phyloP scores from a whole-genome alignment of 2,888 invertebrate species.

The Neria commutata region DNA sequence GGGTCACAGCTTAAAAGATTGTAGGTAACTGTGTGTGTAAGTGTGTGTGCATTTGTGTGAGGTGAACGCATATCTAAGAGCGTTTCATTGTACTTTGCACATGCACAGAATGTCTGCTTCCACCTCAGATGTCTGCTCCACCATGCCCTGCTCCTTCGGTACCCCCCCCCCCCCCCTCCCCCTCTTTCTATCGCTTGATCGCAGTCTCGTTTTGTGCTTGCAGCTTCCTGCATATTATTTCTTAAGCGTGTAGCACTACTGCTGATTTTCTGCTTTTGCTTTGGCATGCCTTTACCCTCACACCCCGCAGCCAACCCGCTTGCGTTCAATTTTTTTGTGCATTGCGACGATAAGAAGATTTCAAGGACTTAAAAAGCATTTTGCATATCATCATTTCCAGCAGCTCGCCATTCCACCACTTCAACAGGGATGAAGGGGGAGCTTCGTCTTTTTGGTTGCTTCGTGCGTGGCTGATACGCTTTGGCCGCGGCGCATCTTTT shows the following conservation, averaged over 20 bases:
- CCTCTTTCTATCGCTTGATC: not conserved
- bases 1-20: not conserved
- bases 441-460: too few relatives aligned
- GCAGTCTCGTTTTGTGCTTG: not conserved
- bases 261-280: not conserved
- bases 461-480: constrained; percentile 14
- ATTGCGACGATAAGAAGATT: constrained; percentile 33
- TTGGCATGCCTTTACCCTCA: not conserved
- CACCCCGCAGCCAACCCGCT: not conserved
- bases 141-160: not conserved
- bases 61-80: too few relatives aligned
- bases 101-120: not conserved
- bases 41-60: too few relatives aligned
- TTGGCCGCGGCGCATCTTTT: constrained; percentile 15
- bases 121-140: too few relatives aligned
- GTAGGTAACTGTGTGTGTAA: too few relatives aligned
- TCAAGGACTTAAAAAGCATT: constrained; percentile 34
- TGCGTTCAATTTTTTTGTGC: not conserved
- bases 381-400: constrained; percentile 23
- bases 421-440: too few relatives aligned
- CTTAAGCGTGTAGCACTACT: constrained; percentile 1
- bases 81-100: not conserved
- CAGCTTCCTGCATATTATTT: not conserved
- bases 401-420: not conserved
- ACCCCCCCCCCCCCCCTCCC: not conserved